These are phyloP conservation scores for Atractosteus spatula DNA, from an alignment of 2,113 vertebrate species.

Conservation along the genomic window DNA sequence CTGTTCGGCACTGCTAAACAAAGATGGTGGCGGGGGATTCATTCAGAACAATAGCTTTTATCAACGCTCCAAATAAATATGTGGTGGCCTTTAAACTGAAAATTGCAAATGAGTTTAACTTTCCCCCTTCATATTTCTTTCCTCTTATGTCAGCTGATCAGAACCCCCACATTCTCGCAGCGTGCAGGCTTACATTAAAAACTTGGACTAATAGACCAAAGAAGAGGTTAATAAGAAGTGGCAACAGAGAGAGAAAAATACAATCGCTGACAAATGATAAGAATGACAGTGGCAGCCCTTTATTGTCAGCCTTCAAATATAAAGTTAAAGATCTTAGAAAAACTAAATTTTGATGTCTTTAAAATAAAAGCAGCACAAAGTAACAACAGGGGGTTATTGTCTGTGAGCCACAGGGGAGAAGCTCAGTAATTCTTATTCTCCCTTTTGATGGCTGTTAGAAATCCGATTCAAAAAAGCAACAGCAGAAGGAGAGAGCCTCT, in stretches of 20 bases:
- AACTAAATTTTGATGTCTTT: conserved; percentile 97
- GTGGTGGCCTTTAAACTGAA: conserved; percentile 44
- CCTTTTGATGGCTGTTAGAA: conserved; percentile 98
- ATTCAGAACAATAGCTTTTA: conserved; percentile 55
- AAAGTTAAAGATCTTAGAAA: conserved; percentile 99
- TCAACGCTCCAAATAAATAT: conserved; percentile 56
- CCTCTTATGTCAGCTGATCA: conserved; percentile 79
- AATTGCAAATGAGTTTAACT: conserved; percentile 73
- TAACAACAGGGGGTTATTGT: conserved; percentile 99
- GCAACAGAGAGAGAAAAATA: conserved; percentile 85
- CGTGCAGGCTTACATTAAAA: conserved; percentile 80
- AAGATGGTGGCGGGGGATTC: conserved; percentile 51
- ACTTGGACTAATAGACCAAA: conserved; percentile 82
- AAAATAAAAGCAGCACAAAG: conserved; percentile 99
- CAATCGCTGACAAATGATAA: conserved; percentile 91
- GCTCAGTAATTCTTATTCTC: conserved; percentile 93
- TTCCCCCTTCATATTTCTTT: conserved; percentile 70
- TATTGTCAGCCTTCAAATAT: conserved; percentile 96
- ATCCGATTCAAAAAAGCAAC: conserved; percentile 84
- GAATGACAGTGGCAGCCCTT: conserved; percentile 92
- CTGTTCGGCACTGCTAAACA: conserved; percentile 46
- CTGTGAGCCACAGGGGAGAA: conserved; percentile 93
- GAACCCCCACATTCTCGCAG: conserved; percentile 85
- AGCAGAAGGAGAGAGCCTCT: conserved; percentile 88
- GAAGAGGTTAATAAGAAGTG: conserved; percentile 97